Evolutionary conservation across 64 coral and sea anemone species (phyloP).

Genomic region (Montipora sp.): DNA sequence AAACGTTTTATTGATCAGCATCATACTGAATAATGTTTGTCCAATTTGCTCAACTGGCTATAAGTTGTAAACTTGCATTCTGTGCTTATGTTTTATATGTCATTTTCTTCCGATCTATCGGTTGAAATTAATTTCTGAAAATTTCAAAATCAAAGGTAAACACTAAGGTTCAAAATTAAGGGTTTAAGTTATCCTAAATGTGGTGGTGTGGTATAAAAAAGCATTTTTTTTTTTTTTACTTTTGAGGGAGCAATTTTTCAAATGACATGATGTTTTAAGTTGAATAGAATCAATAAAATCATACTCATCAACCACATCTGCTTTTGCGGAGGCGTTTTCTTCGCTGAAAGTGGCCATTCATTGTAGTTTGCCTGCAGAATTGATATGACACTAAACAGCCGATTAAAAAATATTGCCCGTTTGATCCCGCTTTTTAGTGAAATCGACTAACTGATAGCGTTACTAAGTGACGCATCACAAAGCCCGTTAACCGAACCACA

Average conservation of each 20-base stretch:
- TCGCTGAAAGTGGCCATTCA: too few relatives aligned
- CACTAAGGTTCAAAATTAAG: background rate
- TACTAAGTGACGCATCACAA: background rate
- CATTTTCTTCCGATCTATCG: background rate
- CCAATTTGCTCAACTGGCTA: too few relatives aligned
- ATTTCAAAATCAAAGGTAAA: background rate
- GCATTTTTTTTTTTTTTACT: background rate
- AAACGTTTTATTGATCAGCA: too few relatives aligned
- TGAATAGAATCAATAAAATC: too few relatives aligned
- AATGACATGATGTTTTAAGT: too few relatives aligned
- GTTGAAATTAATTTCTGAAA: background rate
- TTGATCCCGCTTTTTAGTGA: background rate
- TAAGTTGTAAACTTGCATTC: background rate
- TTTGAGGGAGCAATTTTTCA: too few relatives aligned
- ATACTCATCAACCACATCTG: too few relatives aligned
- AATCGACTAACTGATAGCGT: background rate
- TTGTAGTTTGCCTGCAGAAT: too few relatives aligned
- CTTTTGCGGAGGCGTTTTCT: too few relatives aligned
- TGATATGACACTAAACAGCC: background rate
- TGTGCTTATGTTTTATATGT: background rate
- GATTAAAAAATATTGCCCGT: background rate
- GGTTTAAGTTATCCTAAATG: background rate
- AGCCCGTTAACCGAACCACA: conserved; percentile 22
- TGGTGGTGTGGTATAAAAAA: background rate
- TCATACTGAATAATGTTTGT: too few relatives aligned